Evolutionary conservation across 2,797 vertebrate genomes (phyloP), one percentile per base, ranked within the genome.

Genomic region (Megaceryle alcyon): DNA sequence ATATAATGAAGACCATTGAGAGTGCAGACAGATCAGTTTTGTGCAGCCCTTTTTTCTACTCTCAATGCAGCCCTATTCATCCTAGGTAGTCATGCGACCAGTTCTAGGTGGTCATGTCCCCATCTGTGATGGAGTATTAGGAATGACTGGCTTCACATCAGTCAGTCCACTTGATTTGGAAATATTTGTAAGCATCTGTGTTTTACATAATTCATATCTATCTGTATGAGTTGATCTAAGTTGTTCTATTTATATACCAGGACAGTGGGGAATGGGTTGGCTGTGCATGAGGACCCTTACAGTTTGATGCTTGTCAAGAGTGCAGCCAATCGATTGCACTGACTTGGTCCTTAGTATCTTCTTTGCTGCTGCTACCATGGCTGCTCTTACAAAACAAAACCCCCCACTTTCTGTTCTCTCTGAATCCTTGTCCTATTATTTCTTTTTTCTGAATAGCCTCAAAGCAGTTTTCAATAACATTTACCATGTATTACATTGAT

Each of bases 311-410:
- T 75, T 0, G 1, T n/a, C 57, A 75, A 48, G 21, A 59, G 49
- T 0, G 15, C 56, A 73, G 19, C 12, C 25, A 22, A 2, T 53
- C 0, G 0, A 15, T 49, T 54, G 56, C 23, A 25, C n/a, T 60
- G 31, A 43, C 28, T 44, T 56, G 33, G 17, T 60, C 28, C 17
- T 75, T 48, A 29, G 12, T 75, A 23, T 75, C 75, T 69, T 54
- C 31, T 75, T 65, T 28, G 35, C 28, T 59, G 39, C 78, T 68
- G 31, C 54, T 53, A 12, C 31, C 1, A 1, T 60, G 57, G 22
- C 51, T 84, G 31, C 23, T 57, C 9, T 73, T 79, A 48, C 10
- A n/a, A 31, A 9, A 9, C 23, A 48, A 33, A 25, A 11, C 20
- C 44, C 48, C 9, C 18, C 21, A 8, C 35, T 60, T 93, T 43